Evolutionary conservation across 2,888 invertebrate species (phyloP).

Genomic region (Hypselothyrea guttata): DNA sequence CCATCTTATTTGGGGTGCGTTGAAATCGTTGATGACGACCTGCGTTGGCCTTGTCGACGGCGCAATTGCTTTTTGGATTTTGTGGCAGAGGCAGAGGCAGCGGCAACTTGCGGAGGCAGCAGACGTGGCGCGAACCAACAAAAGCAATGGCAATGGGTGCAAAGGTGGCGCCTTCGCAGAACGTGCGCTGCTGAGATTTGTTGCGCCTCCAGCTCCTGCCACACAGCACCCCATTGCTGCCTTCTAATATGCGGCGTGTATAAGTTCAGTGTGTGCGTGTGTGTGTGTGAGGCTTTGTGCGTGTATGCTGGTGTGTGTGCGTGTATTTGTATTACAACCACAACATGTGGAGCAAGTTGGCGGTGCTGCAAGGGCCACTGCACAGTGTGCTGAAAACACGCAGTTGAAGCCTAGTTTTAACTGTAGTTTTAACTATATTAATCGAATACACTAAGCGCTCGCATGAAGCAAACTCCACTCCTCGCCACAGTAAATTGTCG

Average conservation of each 20-base stretch:
- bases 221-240: slow-evolving; percentile 27
- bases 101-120: no score
- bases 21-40: slow-evolving; percentile 43
- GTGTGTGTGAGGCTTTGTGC: neutral
- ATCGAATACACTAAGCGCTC: no score
- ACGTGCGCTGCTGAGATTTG: slow-evolving; percentile 73
- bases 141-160: slow-evolving; percentile 17
- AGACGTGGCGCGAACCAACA: slow-evolving; percentile 13
- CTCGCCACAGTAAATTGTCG: no score
- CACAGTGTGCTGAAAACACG: no score
- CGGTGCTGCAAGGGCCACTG: slow-evolving; percentile 22
- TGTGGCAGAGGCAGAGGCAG: slow-evolving; percentile 7
- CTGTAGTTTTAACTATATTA: no score
- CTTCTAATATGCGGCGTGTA: slow-evolving; percentile 67
- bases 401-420: no score
- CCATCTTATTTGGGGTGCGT: slow-evolving; percentile 10
- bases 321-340: slow-evolving; percentile 69
- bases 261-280: slow-evolving; percentile 11
- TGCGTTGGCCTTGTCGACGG: slow-evolving; percentile 53
- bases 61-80: slow-evolving; percentile 53
- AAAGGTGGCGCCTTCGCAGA: slow-evolving; percentile 28
- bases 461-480: no score
- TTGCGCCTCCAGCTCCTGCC: slow-evolving; percentile 37
- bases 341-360: slow-evolving; percentile 43
- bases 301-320: slow-evolving; percentile 16